Base-by-base conservation (phyloP, 2,888 invertebrate genomes). In the Papilio demoleus region DNA sequence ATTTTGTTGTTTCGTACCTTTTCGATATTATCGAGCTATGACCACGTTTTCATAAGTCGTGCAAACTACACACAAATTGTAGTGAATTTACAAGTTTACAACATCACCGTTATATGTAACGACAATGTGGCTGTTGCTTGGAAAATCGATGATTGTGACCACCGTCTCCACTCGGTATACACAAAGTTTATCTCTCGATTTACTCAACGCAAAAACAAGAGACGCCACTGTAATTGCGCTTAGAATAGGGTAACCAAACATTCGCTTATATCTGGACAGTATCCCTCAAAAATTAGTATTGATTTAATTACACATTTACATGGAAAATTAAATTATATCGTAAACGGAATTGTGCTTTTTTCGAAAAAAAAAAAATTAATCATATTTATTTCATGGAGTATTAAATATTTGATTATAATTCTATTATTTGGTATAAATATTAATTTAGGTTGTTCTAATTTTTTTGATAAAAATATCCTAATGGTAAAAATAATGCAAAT, bases 221-320 rank as follows among this genome's bases (percentile, higher is more conserved):
- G 78, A 79, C 80, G 80, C 79, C 79, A 74, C 76, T 76, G 83
- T 88, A 88, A 88, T 87, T 86, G 85, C 84, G 77, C 78, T 77
- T 80, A 81, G 80, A 81, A 17, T 80, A 78, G 73, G 45, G 59
- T 38, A 40, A 19, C 50, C 66, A 70, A 47, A 42, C 8, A 40
- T 59, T 36, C 38, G 12, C 27, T 24, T 38, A 59, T 42, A 22
- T 6, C 9, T 19, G 61, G 65, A 65, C 63, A 17, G 12, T 1
- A 14, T 12, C 1, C 2, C 4, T 12, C 9, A 22, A 5, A 59
- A 38, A 22, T 19, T 38, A 22, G 38, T 59, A 4, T 1, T 14
- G 2, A 22, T 19, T 38, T 17, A 12, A 8, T 36, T 36, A 14
- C n/a, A 27, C 6, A 27, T 11, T 22, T 42, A 22, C 12, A 12